Evolutionary conservation across 1,140 invertebrate genomes (phyloP), one percentile per base, ranked within the genome.

Genomic region (Bombus pyrosoma): DNA sequence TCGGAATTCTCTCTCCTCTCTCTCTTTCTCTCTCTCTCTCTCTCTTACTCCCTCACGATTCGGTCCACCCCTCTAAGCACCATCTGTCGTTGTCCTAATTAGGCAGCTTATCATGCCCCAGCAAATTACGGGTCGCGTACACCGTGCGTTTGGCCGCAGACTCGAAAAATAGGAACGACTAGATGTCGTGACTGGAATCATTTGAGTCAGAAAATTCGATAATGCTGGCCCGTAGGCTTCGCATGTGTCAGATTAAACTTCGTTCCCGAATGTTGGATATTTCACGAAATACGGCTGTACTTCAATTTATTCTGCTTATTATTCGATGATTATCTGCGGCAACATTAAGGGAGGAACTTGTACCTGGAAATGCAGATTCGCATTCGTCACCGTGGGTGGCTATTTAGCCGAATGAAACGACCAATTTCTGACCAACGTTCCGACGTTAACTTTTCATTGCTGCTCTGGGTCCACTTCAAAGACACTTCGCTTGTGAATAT

Each of bases 61-160:
- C 81, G 53, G 73, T 32, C 74, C 41, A 6, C 34, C 34, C 32
- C 39, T 47, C 87, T 77, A 89, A 88, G 64, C 77, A 64, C 76
- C 88, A 89, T 89, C 87, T 83, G 87, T 87, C 83, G 88, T 53
- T 86, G 83, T 88, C 71, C 83, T 87, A 89, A 89, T 89, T 89
- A 89, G 83, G 77, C 79, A 66, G 88, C 80, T 89, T 89, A 89
- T 89, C 88, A 57, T 68, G 79, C 43, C 71, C 37, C 59, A 78
- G 74, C 57, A 83, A 86, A 89, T 89, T 89, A 86, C 87, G 62
- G 83, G 68, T 64, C 62, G 86, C 66, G 43, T 53, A 66, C 72
- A 69, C n/a, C 15, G 71, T 41, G 34, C 75, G 73, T 81, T 87
- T 64, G 76, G 71, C n/a, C 66, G 18, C n/a, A 71, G 47, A 85